These are phyloP conservation scores for Lipophrys pholis DNA, from an alignment of 2,113 vertebrate species.

Conservation along the genomic window DNA sequence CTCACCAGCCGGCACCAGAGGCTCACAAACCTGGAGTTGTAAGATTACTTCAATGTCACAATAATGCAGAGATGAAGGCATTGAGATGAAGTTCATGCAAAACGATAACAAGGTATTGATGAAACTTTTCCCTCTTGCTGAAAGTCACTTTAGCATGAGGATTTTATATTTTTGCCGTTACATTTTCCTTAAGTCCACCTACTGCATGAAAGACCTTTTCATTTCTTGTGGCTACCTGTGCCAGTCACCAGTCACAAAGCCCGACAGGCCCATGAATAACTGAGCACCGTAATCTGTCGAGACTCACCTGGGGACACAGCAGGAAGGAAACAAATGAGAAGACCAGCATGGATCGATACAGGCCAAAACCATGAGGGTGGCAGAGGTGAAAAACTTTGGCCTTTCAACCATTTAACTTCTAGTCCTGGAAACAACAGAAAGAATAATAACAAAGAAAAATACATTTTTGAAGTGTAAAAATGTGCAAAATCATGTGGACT, in stretches of 20 bases:
- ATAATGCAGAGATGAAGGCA: conserved; percentile 18
- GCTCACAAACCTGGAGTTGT: conserved; percentile 26
- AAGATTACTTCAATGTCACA: conserved; percentile 51
- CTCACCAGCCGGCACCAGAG: conserved; percentile 24
- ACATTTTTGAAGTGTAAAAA: too few relatives aligned
- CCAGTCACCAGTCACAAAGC: conserved; percentile 61
- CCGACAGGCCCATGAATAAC: conserved; percentile 73
- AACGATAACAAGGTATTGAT: background rate
- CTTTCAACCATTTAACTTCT: background rate
- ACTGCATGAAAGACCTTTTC: conserved; percentile 24
- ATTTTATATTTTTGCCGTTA: background rate
- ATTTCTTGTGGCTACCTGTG: conserved; percentile 42
- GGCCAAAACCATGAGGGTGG: conserved; percentile 36
- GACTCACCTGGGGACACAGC: conserved; percentile 53
- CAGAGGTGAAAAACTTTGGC: conserved; percentile 38
- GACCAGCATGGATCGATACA: conserved; percentile 52
- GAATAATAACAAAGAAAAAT: too few relatives aligned
- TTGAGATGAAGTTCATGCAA: background rate
- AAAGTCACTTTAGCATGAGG: background rate
- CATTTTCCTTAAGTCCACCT: background rate
- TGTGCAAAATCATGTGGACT: too few relatives aligned
- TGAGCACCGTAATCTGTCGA: conserved; percentile 62
- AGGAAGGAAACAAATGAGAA: conserved; percentile 66
- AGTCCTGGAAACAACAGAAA: too few relatives aligned
- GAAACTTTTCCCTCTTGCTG: too few relatives aligned